These are phyloP conservation scores for Drosophila arawakana DNA, from an alignment of 1,140 invertebrate species.

Conservation along the genomic window DNA sequence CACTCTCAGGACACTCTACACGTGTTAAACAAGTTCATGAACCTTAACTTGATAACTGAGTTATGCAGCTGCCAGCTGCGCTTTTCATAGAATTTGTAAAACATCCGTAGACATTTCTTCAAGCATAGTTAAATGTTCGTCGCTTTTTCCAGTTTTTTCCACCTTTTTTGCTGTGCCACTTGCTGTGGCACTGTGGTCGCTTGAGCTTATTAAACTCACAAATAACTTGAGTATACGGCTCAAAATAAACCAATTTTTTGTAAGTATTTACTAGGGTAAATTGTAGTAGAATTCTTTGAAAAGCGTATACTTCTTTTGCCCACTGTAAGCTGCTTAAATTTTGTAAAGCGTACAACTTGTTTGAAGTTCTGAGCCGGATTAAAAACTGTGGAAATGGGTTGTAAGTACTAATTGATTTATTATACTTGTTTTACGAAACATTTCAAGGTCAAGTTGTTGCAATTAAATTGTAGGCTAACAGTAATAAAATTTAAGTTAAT, in stretches of 20 bases:
- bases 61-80: conserved; percentile 44
- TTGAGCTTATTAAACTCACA: conserved; percentile 41
- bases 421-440: no score
- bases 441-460: no score
- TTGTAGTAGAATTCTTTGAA: not conserved
- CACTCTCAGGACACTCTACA: conserved; percentile 38
- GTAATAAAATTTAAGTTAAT: no score
- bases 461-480: no score
- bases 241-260: conserved; percentile 28
- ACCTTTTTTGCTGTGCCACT: conserved; percentile 5
- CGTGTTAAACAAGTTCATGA: conserved; percentile 75
- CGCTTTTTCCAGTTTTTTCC: not conserved
- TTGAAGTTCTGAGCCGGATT: no score
- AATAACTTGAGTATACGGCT: conserved; percentile 31
- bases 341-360: no score
- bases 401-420: no score
- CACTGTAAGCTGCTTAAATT: no score
- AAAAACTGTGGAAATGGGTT: no score
- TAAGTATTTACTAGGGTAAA: conserved; percentile 28
- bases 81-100: conserved; percentile 46
- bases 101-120: conserved; percentile 67
- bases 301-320: no score
- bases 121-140: conserved; percentile 1
- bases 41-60: conserved; percentile 51
- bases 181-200: conserved; percentile 39